Conservation (phyloP, 2,888 invertebrate species). For the Incurvaria masculella region DNA sequence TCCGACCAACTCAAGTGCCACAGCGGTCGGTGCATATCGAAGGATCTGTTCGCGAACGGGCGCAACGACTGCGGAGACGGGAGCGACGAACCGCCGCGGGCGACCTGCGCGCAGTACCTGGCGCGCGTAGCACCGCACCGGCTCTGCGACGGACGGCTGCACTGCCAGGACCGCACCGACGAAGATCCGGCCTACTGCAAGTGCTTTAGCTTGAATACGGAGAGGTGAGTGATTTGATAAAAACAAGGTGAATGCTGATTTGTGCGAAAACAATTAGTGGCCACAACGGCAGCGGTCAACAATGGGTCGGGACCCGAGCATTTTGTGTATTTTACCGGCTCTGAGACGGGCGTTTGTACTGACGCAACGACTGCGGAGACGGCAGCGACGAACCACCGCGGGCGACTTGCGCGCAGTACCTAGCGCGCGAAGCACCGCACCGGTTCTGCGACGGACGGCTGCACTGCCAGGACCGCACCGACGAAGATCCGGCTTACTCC, state of each 20-base stretch:
- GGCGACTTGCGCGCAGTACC: conserved; percentile 64
- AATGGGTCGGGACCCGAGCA: no score
- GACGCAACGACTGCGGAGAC: conserved; percentile 66
- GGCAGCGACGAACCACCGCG: conserved; percentile 64
- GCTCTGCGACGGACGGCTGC: conserved; percentile 72
- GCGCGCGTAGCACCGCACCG: conserved; percentile 63
- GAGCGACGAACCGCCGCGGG: conserved; percentile 63
- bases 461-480: conserved; percentile 74
- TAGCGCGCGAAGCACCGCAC: conserved; percentile 63
- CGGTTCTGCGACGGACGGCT: conserved; percentile 73
- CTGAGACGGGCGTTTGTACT: no score
- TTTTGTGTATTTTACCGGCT: no score
- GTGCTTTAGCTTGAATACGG: conserved; percentile 47
- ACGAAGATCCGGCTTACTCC: conserved; percentile 67
- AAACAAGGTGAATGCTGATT: no score
- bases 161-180: conserved; percentile 76
- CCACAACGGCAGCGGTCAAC: no score
- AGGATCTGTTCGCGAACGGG: conserved; percentile 66
- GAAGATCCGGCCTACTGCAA: conserved; percentile 65
- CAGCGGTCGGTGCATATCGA: conserved; percentile 65
- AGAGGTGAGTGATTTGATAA: conserved; percentile 37
- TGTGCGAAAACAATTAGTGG: no score
- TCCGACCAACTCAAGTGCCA: conserved; percentile 63
- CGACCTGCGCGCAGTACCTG: conserved; percentile 65
- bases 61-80: conserved; percentile 66